Evolutionary conservation across 2,888 invertebrate species (phyloP).

Genomic region (Priocnemis perturbator): DNA sequence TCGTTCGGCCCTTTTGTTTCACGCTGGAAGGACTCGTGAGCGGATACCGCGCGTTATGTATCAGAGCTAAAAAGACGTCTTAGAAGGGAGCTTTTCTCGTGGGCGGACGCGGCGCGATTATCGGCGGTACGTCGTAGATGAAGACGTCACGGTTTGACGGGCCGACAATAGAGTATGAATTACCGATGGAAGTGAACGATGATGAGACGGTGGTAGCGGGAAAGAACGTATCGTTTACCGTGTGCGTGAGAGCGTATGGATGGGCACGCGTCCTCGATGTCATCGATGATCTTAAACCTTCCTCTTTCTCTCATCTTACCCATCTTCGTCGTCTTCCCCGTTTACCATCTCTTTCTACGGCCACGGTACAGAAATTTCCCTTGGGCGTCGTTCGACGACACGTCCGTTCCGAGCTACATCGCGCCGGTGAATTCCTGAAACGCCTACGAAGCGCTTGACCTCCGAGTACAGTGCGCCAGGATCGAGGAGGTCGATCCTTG

Average conservation of each 20-base stretch:
- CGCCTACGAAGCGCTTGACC: slow-evolving; percentile 59
- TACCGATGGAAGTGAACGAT: slow-evolving; percentile 54
- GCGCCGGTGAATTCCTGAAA: slow-evolving; percentile 61
- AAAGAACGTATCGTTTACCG: slow-evolving; percentile 17
- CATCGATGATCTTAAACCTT: too few relatives aligned
- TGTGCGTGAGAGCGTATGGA: slow-evolving; percentile 31
- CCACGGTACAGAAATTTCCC: slow-evolving; percentile 37
- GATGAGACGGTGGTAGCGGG: slow-evolving; percentile 27
- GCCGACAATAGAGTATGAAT: slow-evolving; percentile 68
- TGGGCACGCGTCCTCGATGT: neutral
- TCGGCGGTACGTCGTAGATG: slow-evolving; percentile 43
- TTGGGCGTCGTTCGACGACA: slow-evolving; percentile 26
- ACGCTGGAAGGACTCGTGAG: neutral
- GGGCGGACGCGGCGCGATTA: slow-evolving; percentile 47
- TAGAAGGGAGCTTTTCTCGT: slow-evolving; percentile 15
- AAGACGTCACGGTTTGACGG: slow-evolving; percentile 67
- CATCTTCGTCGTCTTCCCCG: slow-evolving; percentile 15
- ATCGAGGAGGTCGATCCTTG: slow-evolving; percentile 45
- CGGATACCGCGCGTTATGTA: neutral
- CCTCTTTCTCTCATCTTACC: slow-evolving; percentile 29
- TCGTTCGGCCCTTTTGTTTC: slow-evolving; percentile 12
- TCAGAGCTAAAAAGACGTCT: slow-evolving; percentile 4
- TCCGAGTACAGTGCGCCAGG: slow-evolving; percentile 37
- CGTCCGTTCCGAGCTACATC: slow-evolving; percentile 31
- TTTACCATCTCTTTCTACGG: slow-evolving; percentile 10